Percentiles rank a stretch among this genome's conserved stretches.
These are phyloP conservation scores for Microctonus brassicae DNA, from an alignment of 2,888 invertebrate species.

Conservation along the genomic window DNA sequence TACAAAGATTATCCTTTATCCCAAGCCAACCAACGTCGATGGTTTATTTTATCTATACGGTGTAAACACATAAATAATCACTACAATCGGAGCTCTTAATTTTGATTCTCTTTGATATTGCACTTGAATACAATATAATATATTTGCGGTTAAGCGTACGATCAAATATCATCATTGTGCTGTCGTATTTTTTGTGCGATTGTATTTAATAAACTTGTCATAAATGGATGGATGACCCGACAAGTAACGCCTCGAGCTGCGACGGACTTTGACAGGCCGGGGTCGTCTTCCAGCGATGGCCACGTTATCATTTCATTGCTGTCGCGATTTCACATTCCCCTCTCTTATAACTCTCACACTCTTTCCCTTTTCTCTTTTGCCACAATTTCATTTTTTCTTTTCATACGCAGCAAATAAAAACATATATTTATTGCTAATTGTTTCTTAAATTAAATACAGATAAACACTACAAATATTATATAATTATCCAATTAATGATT, in stretches of 20 bases:
- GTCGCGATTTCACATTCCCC: conserved; percentile 34
- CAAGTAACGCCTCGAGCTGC: conserved; percentile 46
- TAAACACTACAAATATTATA: not conserved
- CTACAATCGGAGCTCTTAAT: not conserved
- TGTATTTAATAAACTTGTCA: conserved; percentile 11
- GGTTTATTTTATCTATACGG: not conserved
- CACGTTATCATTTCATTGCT: conserved; percentile 46
- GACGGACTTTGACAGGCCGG: conserved; percentile 64
- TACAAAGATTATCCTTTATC: not conserved
- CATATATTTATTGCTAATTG: too few relatives aligned
- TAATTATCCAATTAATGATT: too few relatives aligned
- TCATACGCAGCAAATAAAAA: not conserved
- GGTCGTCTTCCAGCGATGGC: conserved; percentile 61
- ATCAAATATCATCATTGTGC: not conserved
- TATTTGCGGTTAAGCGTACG: not conserved
- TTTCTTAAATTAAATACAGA: too few relatives aligned
- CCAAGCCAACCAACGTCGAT: not conserved
- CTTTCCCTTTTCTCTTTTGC: not conserved
- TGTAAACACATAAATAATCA: conserved; percentile 1
- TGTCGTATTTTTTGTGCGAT: not conserved
- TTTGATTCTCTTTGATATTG: not conserved
- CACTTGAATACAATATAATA: not conserved
- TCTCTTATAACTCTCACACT: conserved; percentile 5
- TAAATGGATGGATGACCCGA: conserved; percentile 46
- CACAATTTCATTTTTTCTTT: not conserved